A percentile compares a stretch with the other conserved stretches of the same genome.
Evolutionary conservation across 2,888 invertebrate genomes (phyloP).

Genomic region (Leptogaster cylindrica): DNA sequence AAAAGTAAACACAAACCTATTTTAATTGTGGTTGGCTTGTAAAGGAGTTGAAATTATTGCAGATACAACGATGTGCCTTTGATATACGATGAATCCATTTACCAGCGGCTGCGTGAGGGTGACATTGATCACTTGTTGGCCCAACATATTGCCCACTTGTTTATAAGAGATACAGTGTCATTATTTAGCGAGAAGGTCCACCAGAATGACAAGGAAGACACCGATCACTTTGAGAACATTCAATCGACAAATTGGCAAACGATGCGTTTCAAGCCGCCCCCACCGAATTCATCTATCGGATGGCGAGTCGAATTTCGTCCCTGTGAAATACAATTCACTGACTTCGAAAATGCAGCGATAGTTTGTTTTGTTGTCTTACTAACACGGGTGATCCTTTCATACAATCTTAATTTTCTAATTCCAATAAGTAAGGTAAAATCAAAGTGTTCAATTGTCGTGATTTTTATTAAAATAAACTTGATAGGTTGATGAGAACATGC

Average conservation of each 20-base stretch:
- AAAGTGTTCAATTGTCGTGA: neutral
- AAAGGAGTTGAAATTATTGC: constrained; percentile 38
- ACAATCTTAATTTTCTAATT: constrained; percentile 93
- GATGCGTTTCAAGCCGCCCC: constrained; percentile 98
- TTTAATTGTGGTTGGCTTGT: neutral
- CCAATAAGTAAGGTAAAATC: constrained; percentile 88
- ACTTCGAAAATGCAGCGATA: constrained; percentile 99
- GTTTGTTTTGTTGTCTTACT: constrained; percentile 97
- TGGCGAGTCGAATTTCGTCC: constrained; percentile 99
- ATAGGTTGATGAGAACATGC: constrained; percentile 95
- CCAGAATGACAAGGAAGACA: constrained; percentile 91
- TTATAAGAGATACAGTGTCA: constrained; percentile 96
- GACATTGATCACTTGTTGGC: constrained; percentile 93
- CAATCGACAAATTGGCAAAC: constrained; percentile 99
- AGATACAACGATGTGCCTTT: constrained; percentile 94
- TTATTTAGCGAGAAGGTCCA: constrained; percentile 93
- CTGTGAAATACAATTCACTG: constrained; percentile 97
- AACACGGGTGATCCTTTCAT: constrained; percentile 95
- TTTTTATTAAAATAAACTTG: neutral
- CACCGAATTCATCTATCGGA: constrained; percentile 93
- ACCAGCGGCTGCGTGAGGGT: constrained; percentile 80
- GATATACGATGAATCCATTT: constrained; percentile 83
- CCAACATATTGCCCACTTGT: constrained; percentile 96
- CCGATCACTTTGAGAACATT: constrained; percentile 99
- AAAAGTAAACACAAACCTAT: constrained; percentile 63